Conservation (phyloP, 2,888 invertebrate species). For the Limnephilus auricula region DNA sequence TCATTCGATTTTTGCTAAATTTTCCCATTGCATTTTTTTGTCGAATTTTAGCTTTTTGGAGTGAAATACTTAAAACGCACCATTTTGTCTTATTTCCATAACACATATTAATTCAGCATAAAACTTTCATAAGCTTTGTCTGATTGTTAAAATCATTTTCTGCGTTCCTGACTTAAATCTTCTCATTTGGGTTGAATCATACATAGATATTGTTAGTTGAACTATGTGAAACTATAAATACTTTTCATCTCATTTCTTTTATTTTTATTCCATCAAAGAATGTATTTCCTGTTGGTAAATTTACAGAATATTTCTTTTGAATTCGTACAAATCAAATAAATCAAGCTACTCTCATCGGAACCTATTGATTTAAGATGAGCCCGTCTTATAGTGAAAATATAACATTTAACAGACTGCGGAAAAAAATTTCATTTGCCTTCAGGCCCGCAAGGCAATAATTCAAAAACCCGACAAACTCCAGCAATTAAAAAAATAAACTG, state of each 20-base stretch:
- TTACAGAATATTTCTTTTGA: neutral
- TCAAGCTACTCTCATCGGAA: neutral
- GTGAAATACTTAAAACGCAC: too few species aligned
- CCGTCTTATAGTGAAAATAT: neutral
- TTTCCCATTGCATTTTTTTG: too few species aligned
- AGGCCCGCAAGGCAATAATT: neutral
- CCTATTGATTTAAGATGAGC: neutral
- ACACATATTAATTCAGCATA: too few species aligned
- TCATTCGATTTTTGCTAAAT: too few species aligned
- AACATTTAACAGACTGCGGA: neutral
- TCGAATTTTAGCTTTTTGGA: too few species aligned
- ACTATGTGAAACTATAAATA: neutral
- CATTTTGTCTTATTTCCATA: too few species aligned
- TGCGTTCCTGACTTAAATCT: too few species aligned
- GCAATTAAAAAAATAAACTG: neutral
- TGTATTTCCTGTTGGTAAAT: neutral
- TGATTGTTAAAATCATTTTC: too few species aligned
- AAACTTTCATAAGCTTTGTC: too few species aligned
- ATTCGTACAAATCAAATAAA: neutral
- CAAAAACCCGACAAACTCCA: neutral
- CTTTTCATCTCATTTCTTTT: neutral
- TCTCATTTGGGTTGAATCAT: neutral
- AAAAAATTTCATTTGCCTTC: neutral
- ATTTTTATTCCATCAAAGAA: too few species aligned
- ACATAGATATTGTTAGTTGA: neutral